These are phyloP conservation scores for Cyclargus thomasi DNA, from an alignment of 1,140 invertebrate species.

Conservation along the genomic window DNA sequence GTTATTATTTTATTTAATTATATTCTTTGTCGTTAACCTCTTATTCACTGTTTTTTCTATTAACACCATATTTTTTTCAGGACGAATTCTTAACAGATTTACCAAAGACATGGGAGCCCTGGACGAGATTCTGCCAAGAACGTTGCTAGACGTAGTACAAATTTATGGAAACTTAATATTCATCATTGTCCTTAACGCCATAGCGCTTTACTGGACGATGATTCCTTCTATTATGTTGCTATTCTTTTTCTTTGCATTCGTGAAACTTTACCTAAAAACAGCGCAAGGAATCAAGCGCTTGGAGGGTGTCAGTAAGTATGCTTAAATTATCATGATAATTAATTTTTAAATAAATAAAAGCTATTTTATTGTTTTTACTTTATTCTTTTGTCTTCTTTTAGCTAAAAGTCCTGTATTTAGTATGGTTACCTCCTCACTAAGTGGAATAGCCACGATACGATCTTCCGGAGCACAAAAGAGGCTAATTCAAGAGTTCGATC, in stretches of 20 bases:
- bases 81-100: constrained; percentile 84
- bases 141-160: constrained; percentile 86
- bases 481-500: constrained; percentile 81
- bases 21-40: not conserved
- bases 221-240: constrained; percentile 80
- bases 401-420: constrained; percentile 87
- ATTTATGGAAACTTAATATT: constrained; percentile 77
- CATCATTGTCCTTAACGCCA: constrained; percentile 79
- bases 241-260: constrained; percentile 80
- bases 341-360: too few relatives aligned
- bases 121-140: constrained; percentile 89
- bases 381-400: constrained; percentile 31
- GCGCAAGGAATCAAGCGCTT: constrained; percentile 90
- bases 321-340: not conserved
- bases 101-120: constrained; percentile 85
- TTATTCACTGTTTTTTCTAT: not conserved
- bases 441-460: constrained; percentile 86
- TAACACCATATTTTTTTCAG: constrained; percentile 40
- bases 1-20: not conserved
- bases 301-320: constrained; percentile 83
- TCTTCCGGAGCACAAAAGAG: constrained; percentile 78
- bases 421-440: constrained; percentile 83
- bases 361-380: too few relatives aligned
- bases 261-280: constrained; percentile 85
- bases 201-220: constrained; percentile 84